These are phyloP conservation scores for Pristionchus entomophagus DNA, from an alignment of 2,888 invertebrate genomes.

Conservation along the genomic window DNA sequence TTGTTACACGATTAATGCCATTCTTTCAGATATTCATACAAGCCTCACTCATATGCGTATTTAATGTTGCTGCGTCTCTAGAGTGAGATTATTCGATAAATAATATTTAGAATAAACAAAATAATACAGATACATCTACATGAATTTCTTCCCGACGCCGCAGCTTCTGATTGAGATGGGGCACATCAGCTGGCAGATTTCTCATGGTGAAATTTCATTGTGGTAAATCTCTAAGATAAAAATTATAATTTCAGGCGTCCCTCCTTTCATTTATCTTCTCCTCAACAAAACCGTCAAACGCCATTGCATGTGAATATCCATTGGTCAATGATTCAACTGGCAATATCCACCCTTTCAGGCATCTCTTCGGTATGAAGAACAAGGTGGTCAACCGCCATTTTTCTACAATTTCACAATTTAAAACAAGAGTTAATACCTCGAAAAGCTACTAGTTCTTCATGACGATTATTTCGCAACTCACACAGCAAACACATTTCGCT, in stretches of 20 bases:
- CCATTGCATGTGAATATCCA: neutral
- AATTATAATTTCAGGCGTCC: neutral
- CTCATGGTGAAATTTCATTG: neutral
- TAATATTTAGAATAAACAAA: neutral
- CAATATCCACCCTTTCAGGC: too few relatives aligned
- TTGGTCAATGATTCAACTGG: too few relatives aligned
- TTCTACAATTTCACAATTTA: neutral
- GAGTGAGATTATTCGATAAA: neutral
- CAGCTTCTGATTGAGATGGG: neutral
- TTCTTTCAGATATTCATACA: constrained; percentile 10
- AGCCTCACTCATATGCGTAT: constrained; percentile 4
- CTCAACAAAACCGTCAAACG: neutral
- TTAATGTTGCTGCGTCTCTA: constrained; percentile 2
- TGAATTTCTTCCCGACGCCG: constrained; percentile 20
- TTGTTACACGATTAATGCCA: neutral
- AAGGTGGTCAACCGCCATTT: neutral
- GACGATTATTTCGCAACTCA: too few relatives aligned
- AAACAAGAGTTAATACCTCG: neutral
- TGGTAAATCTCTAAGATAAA: neutral
- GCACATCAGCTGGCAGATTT: neutral
- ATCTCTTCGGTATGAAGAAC: too few relatives aligned
- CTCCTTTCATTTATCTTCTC: neutral
- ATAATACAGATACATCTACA: neutral
- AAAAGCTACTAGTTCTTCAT: neutral
- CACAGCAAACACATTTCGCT: too few relatives aligned